Evolutionary conservation across 2,888 invertebrate species (phyloP).

Genomic region (Brachyptera risi): DNA sequence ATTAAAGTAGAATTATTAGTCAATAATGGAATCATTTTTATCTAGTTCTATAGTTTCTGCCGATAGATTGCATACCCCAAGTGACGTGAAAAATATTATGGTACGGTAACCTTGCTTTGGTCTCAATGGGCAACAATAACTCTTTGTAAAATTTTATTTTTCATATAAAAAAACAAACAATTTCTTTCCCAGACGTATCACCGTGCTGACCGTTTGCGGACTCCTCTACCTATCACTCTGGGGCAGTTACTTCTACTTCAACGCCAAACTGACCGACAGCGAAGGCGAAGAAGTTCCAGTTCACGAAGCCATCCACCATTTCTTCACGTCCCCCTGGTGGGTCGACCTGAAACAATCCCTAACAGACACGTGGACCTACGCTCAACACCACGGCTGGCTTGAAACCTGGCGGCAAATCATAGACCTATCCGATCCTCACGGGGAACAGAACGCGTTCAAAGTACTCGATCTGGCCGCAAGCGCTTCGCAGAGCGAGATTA

Average conservation of each 20-base stretch:
- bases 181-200: conserved; percentile 1
- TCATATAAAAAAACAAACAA: no score
- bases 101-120: no score
- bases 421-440: conserved; percentile 82
- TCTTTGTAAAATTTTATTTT: no score
- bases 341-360: conserved; percentile 72
- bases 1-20: no score
- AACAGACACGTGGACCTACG: conserved; percentile 69
- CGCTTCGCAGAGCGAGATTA: conserved; percentile 82
- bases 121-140: no score
- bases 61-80: no score
- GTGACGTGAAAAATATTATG: no score
- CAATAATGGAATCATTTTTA: no score
- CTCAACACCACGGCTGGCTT: conserved; percentile 81
- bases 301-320: conserved; percentile 82
- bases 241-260: conserved; percentile 79
- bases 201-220: conserved; percentile 56
- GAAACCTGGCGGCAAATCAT: conserved; percentile 84
- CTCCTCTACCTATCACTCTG: conserved; percentile 67
- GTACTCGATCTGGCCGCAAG: conserved; percentile 49
- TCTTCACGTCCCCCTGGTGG: conserved; percentile 86
- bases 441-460: conserved; percentile 84
- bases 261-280: conserved; percentile 78
- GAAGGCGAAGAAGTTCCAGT: conserved; percentile 85
- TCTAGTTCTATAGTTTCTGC: no score